Percentiles rank a stretch among this genome's conserved stretches.
Evolutionary conservation across 1,140 invertebrate species (phyloP).

Genomic region (Camponotus floridanus): DNA sequence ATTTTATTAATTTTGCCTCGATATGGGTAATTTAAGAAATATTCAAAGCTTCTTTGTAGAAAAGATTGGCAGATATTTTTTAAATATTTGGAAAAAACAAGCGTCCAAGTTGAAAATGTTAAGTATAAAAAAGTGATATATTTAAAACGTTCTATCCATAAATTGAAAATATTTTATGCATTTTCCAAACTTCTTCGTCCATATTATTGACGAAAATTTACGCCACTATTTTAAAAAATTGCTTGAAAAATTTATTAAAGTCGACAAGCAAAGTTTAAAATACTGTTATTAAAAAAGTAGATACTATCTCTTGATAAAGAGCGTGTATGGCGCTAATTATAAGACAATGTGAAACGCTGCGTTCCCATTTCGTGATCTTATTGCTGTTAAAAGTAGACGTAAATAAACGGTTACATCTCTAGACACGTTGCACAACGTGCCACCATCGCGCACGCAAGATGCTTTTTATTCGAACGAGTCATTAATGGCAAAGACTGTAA

Average conservation of each 20-base stretch:
- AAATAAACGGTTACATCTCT: constrained; percentile 49
- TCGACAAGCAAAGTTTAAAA: not conserved
- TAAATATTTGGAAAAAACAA: not conserved
- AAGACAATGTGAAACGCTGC: not conserved
- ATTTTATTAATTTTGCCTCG: not conserved
- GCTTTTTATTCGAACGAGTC: constrained; percentile 51
- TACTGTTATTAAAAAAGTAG: not conserved
- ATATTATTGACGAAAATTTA: not conserved
- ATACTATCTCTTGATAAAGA: not conserved
- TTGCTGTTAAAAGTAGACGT: constrained; percentile 36
- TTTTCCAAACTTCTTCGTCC: too few relatives aligned
- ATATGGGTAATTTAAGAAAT: not conserved
- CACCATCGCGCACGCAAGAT: not conserved
- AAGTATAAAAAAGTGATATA: not conserved
- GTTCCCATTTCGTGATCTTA: constrained; percentile 38
- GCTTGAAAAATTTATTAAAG: not conserved
- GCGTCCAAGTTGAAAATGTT: not conserved
- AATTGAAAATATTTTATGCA: not conserved
- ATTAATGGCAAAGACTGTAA: constrained; percentile 44
- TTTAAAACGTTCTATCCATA: not conserved
- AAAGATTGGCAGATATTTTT: not conserved
- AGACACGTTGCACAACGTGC: constrained; percentile 49
- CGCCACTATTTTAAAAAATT: not conserved
- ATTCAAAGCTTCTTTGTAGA: not conserved
- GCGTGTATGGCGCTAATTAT: not conserved